Percentiles rank a stretch among this genome's conserved stretches.
Conservation (phyloP, 35 echinoderm and acorn worm species). For the Anneissia japonica region DNA sequence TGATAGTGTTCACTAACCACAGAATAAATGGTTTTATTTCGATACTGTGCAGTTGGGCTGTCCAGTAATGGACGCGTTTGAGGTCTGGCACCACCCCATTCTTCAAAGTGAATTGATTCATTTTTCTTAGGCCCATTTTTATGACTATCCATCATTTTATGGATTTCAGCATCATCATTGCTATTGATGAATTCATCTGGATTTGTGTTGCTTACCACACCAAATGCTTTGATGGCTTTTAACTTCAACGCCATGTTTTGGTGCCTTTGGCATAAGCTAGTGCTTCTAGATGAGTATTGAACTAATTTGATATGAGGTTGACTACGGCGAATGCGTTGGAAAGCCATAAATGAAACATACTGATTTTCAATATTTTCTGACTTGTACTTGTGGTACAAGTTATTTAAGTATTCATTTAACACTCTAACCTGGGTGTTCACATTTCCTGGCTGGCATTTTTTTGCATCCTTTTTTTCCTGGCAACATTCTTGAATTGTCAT, state of each 20-base stretch:
- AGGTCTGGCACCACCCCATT: neutral
- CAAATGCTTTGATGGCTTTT: constrained; percentile 22
- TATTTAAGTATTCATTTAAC: constrained; percentile 12
- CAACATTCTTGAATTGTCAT: constrained; percentile 40
- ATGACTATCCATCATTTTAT: too few species aligned
- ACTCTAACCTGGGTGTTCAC: constrained; percentile 15
- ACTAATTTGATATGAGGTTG: constrained; percentile 29
- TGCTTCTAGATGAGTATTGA: constrained; percentile 13
- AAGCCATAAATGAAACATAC: constrained; percentile 20
- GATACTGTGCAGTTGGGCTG: constrained; percentile 39
- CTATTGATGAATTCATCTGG: constrained; percentile 39
- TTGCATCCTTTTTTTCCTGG: constrained; percentile 37
- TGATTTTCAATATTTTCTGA: constrained; percentile 34
- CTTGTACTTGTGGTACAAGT: constrained; percentile 19
- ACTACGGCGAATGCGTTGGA: constrained; percentile 11
- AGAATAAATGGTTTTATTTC: constrained; percentile 26
- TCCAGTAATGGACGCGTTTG: constrained; percentile 51
- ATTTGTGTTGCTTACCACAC: neutral
- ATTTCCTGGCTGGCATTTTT: constrained; percentile 5
- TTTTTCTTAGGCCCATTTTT: too few species aligned
- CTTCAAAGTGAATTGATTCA: too few species aligned
- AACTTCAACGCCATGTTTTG: constrained; percentile 36
- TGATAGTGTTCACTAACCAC: constrained; percentile 9
- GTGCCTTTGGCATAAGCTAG: constrained; percentile 27
- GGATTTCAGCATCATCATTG: neutral